phyloP scores from a whole-genome alignment of 1,140 invertebrate genomes.

The Plectus sambesii region DNA sequence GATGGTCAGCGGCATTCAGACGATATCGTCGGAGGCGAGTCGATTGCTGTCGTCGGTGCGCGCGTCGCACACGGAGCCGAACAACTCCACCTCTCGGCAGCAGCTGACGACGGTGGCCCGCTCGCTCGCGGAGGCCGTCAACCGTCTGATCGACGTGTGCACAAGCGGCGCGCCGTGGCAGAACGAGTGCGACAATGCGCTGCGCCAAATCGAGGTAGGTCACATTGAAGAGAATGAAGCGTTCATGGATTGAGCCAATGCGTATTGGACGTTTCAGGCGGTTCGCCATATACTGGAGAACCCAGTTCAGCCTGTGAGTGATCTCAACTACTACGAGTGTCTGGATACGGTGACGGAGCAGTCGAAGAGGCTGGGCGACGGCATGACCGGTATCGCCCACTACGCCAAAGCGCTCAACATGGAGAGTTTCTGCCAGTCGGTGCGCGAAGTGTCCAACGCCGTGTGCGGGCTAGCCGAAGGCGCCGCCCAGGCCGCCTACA shows the following conservation, averaged over 20 bases:
- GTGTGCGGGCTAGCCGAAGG: conserved; percentile 87
- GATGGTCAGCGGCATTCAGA: too few species aligned
- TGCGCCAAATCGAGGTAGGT: conserved; percentile 71
- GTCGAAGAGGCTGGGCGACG: conserved; percentile 68
- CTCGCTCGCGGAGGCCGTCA: conserved; percentile 29
- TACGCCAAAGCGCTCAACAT: conserved; percentile 75
- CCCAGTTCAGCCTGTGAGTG: conserved; percentile 73
- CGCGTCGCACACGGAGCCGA: too few species aligned
- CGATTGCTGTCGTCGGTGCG: too few species aligned
- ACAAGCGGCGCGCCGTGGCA: conserved; percentile 63
- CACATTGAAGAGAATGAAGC: neutral
- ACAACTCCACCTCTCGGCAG: too few species aligned
- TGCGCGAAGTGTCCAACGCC: conserved; percentile 67
- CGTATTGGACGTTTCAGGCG: conserved; percentile 38
- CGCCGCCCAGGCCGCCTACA: conserved; percentile 79
- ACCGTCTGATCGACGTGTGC: conserved; percentile 25
- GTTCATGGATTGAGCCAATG: neutral
- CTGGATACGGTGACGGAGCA: conserved; percentile 85
- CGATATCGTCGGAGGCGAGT: too few species aligned
- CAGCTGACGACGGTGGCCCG: conserved; percentile 19
- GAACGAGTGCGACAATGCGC: conserved; percentile 89
- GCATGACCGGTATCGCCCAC: conserved; percentile 84
- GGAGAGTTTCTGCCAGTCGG: conserved; percentile 72
- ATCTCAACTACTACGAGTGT: conserved; percentile 82
- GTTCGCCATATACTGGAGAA: conserved; percentile 69